Evolutionary conservation across 2,113 vertebrate species (phyloP).

Genomic region (cat (Felis catus)): F.catus_Fca126_mat1.0 CM031418.1:94589001-94589500

Average conservation of each 20-base stretch:
- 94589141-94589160: neutral
- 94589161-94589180: neutral
- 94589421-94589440: neutral
- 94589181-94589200: neutral
- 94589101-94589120: neutral
- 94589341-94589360: neutral
- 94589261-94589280: neutral
- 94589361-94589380: neutral
- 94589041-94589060: neutral
- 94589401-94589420: neutral
- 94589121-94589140: neutral
- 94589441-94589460: neutral
- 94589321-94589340: neutral
- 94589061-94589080: neutral
- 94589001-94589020: neutral
- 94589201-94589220: constrained; percentile 6
- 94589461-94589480: neutral
- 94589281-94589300: neutral
- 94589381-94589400: neutral
- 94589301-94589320: neutral
- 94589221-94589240: neutral
- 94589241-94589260: neutral
- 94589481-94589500: neutral
- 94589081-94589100: neutral
- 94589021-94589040: neutral